Conservation (phyloP, 2,888 invertebrate species). For the Drosophila atripex region DNA sequence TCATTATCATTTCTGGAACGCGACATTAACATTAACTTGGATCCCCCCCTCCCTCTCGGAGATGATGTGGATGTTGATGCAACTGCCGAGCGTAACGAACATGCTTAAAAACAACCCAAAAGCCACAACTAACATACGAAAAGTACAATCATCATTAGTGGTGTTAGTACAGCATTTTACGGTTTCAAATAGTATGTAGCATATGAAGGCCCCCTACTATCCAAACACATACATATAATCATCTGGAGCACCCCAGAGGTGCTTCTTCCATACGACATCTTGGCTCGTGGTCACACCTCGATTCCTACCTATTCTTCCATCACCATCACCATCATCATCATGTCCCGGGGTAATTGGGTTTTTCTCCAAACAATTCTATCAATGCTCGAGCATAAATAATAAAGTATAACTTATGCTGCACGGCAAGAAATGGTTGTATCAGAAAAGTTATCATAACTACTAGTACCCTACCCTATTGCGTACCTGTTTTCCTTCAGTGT, state of each 20-base stretch:
- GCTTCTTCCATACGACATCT: constrained; percentile 22
- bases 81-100: constrained; percentile 79
- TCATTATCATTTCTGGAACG: constrained; percentile 77
- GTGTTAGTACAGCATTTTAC: constrained; percentile 34
- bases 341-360: constrained; percentile 59
- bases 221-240: too few species aligned
- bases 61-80: constrained; percentile 60
- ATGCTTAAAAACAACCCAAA: constrained; percentile 57
- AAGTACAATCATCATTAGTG: constrained; percentile 71
- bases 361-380: constrained; percentile 66
- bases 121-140: constrained; percentile 33
- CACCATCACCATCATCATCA: constrained; percentile 21
- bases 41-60: constrained; percentile 4
- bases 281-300: constrained; percentile 69
- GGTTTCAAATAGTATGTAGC: neutral
- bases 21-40: constrained; percentile 70
- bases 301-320: constrained; percentile 48
- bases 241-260: constrained; percentile 54
- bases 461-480: neutral
- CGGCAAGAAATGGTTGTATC: neutral
- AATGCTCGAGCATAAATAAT: constrained; percentile 47
- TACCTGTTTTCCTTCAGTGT: neutral
- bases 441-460: too few species aligned
- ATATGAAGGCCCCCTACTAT: too few species aligned
- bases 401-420: neutral